Conservation (phyloP, 2,797 vertebrate species). For the Salarias fasciatus region DNA sequence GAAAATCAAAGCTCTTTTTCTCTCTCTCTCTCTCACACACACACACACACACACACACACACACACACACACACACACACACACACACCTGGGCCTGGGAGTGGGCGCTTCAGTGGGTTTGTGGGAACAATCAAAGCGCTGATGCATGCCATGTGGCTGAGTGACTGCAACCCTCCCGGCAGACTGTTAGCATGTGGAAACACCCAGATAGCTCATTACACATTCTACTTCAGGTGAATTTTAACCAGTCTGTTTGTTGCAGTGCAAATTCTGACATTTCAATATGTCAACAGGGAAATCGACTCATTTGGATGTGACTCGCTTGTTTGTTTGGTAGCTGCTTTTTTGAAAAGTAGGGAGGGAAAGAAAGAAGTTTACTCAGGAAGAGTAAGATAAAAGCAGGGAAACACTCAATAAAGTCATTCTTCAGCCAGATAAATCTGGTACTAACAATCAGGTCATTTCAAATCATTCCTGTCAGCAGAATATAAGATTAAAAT, state of each 20-base stretch:
- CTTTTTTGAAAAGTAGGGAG: conserved; percentile 6
- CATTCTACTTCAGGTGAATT: conserved; percentile 75
- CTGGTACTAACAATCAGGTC: no score
- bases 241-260: conserved; percentile 75
- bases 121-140: conserved; percentile 67
- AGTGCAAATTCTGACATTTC: conserved; percentile 87
- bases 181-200: conserved; percentile 62
- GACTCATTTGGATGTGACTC: conserved; percentile 68
- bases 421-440: no score
- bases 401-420: no score
- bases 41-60: conserved; percentile 3
- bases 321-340: conserved; percentile 38
- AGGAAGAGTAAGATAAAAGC: conserved; percentile 13
- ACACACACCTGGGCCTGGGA: conserved; percentile 22
- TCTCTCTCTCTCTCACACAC: no score
- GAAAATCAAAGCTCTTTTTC: no score
- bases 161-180: conserved; percentile 62
- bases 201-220: conserved; percentile 70
- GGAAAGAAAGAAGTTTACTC: conserved; percentile 36
- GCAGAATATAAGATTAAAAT: no score
- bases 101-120: conserved; percentile 18
- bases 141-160: conserved; percentile 67
- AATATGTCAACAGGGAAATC: conserved; percentile 75
- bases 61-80: conserved; percentile 16
- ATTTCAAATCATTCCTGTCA: no score